A percentile compares a stretch with the other conserved stretches of the same genome.
These are phyloP conservation scores for Lamellibrachia columna DNA, from an alignment of 2,888 invertebrate species.

Conservation along the genomic window DNA sequence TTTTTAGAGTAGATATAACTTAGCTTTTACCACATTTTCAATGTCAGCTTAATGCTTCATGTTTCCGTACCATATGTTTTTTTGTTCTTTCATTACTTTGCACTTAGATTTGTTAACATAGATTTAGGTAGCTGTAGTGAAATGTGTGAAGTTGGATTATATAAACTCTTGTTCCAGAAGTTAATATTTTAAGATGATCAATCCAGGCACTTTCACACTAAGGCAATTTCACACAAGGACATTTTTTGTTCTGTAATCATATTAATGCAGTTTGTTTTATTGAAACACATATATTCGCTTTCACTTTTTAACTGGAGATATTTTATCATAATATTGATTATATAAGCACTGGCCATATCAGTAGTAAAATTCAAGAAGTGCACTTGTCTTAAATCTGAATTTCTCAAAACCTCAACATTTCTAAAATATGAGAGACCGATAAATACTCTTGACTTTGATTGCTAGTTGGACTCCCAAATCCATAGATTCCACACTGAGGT, in stretches of 20 bases:
- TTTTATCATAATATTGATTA: no score
- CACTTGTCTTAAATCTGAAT: neutral
- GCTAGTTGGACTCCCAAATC: neutral
- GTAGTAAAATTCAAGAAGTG: neutral
- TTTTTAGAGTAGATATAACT: neutral
- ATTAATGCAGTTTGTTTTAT: no score
- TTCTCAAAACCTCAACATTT: neutral
- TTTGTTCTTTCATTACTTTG: neutral
- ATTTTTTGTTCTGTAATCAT: no score
- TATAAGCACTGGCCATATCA: neutral
- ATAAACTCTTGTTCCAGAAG: neutral
- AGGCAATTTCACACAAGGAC: no score
- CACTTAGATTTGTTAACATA: neutral
- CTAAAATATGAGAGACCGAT: neutral
- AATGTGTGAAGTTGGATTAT: neutral
- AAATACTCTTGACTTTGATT: neutral
- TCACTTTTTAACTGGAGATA: no score
- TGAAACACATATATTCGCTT: no score
- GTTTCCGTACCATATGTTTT: neutral
- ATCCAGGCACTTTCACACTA: no score
- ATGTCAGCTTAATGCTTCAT: neutral
- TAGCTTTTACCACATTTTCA: neutral
- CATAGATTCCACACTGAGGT: neutral
- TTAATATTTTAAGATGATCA: neutral
- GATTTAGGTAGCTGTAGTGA: neutral